Evolutionary conservation across 2,888 invertebrate species (phyloP), one percentile per base, ranked within the genome.

Genomic region (Drosophila imparisetae): DNA sequence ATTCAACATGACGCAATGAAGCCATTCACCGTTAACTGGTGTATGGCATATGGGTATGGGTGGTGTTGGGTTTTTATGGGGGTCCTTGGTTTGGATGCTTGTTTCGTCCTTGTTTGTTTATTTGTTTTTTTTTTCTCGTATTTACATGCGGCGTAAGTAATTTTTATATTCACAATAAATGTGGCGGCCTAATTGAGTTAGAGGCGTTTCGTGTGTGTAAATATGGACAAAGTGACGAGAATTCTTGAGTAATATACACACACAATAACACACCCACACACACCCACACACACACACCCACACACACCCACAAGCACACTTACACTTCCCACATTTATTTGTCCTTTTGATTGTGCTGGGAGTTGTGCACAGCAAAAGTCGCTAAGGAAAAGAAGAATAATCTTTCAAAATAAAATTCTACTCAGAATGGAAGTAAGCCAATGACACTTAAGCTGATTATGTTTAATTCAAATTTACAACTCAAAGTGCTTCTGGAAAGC

Each of bases 161-260:
- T 79, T 78, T 75, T 79, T 59, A 75, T 78, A 79, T 75, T 79
- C 79, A 75, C 71, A 79, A 79, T 62, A 75, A 79, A 79, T 79
- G 80, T 75, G 75, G 57, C 71, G 48, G 61, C 54, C 66, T 80
- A 78, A 79, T 78, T 80, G 78, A 67, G 78, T 78, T 80, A 49
- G 66, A 62, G 78, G 75, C 77, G 77, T 62, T 71, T 71, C 77
- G 66, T 64, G 70, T 79, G 80, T 79, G 71, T 75, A 78, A 78
- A 78, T 79, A 79, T 64, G 32, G 48, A 38, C 54, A 42, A 62
- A 75, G 79, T 66, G 79, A 65, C 75, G 65, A 30, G 59, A 79
- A 59, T 71, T 61, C 75, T 58, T 64, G 54, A 74, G 34, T 57
- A 63, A 48, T 32, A 11, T 27, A 53, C 48, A 49, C 38, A 60